Conservation (phyloP, 1,140 invertebrate genomes). For the Drosophila gunungcola region DNA sequence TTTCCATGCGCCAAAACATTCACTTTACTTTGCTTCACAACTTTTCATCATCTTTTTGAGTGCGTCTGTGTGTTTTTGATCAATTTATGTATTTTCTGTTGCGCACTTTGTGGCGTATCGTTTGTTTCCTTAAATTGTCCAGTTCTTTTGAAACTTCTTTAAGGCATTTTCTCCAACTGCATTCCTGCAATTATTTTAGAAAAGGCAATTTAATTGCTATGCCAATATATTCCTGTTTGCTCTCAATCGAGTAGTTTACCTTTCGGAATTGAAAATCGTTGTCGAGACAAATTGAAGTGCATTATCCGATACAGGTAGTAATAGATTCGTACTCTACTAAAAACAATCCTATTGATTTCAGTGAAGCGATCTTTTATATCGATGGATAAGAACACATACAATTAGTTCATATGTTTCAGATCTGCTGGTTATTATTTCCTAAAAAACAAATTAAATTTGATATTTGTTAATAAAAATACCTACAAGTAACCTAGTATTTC, state of each 20-base stretch:
- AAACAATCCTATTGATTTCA: too few relatives aligned
- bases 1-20: slow-evolving; percentile 65
- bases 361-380: too few relatives aligned
- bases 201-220: slow-evolving; percentile 70
- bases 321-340: too few relatives aligned
- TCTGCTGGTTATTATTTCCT: too few relatives aligned
- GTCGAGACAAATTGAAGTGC: slow-evolving; percentile 1
- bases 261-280: slow-evolving; percentile 17
- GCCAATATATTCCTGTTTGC: slow-evolving; percentile 6
- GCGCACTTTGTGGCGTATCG: slow-evolving; percentile 55
- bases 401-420: too few relatives aligned
- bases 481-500: too few relatives aligned
- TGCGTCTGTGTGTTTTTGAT: slow-evolving; percentile 23
- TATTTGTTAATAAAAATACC: too few relatives aligned
- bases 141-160: slow-evolving; percentile 47
- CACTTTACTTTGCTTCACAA: slow-evolving; percentile 52
- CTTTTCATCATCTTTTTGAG: slow-evolving; percentile 56
- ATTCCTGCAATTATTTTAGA: slow-evolving; percentile 67
- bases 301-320: slow-evolving; percentile 3
- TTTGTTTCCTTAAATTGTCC: slow-evolving; percentile 27
- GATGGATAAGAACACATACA: too few relatives aligned
- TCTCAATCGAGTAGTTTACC: slow-evolving; percentile 25
- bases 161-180: slow-evolving; percentile 38
- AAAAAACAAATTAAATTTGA: too few relatives aligned
- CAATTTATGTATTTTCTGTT: slow-evolving; percentile 48